Conservation (phyloP, 2,888 invertebrate species). For the Cinara cedri region DNA sequence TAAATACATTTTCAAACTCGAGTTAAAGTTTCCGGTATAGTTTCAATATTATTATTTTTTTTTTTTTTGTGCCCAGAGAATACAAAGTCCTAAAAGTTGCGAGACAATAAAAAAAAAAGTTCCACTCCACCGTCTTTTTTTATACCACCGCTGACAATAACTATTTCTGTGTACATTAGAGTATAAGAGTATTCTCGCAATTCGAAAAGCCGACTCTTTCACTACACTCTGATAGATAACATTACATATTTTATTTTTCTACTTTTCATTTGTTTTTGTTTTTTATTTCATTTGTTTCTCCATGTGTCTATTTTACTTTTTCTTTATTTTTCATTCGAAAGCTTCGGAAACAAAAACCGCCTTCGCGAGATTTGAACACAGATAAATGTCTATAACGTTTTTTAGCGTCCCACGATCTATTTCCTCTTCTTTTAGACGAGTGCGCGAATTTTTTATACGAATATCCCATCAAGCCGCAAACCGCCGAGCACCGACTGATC, state of each 20-base stretch:
- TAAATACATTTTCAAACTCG: neutral
- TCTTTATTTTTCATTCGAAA: neutral
- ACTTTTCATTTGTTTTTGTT: neutral
- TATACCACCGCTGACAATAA: neutral
- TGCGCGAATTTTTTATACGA: neutral
- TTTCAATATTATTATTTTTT: too few relatives aligned
- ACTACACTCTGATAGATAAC: neutral
- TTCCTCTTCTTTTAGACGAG: too few relatives aligned
- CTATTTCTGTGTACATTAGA: neutral
- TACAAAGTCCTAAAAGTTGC: neutral
- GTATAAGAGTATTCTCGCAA: neutral
- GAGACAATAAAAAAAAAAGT: neutral
- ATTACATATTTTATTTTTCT: constrained; percentile 3
- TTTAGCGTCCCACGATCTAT: neutral
- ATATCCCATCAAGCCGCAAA: neutral
- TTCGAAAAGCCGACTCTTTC: neutral
- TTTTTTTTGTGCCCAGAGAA: neutral
- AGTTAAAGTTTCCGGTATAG: neutral
- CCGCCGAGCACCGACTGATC: neutral
- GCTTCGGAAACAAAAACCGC: neutral
- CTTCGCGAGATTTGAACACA: neutral
- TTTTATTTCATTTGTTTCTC: neutral
- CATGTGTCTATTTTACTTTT: neutral
- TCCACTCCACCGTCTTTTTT: neutral
- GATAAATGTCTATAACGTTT: neutral